Conservation (phyloP, 1,140 invertebrate species). For the Diorhabda carinulata region DNA sequence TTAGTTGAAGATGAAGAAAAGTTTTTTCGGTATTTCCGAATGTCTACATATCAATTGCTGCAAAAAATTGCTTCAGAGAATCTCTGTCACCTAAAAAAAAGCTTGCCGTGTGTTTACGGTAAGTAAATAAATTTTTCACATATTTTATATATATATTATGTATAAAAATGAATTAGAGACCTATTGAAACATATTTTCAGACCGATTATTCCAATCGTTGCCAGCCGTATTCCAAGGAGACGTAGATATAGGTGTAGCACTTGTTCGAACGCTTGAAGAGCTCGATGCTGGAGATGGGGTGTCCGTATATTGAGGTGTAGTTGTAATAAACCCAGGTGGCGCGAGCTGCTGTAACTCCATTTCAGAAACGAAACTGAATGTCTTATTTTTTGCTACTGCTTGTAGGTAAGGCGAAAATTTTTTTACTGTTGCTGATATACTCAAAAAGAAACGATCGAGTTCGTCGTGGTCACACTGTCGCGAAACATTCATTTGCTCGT, state of each 20-base stretch:
- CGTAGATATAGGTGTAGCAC: conserved; percentile 18
- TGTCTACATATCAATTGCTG: neutral
- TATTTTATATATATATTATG: no score
- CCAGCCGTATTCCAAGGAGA: conserved; percentile 6
- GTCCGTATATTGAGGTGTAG: neutral
- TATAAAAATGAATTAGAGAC: neutral
- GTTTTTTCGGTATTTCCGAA: conserved; percentile 18
- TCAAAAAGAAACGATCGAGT: conserved; percentile 16
- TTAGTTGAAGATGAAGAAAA: conserved; percentile 19
- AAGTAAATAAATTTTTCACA: neutral
- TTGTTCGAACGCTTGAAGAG: conserved; percentile 1
- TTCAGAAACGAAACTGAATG: conserved; percentile 16
- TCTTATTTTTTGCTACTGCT: conserved; percentile 17
- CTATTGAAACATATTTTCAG: neutral
- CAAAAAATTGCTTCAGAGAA: neutral
- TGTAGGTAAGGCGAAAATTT: conserved; percentile 21
- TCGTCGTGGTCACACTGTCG: neutral
- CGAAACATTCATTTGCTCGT: neutral
- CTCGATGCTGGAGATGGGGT: conserved; percentile 12
- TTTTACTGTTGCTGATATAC: conserved; percentile 18
- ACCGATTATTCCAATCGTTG: neutral
- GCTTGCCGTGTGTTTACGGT: neutral
- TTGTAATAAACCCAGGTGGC: conserved; percentile 9
- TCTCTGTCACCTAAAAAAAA: neutral
- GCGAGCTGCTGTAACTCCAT: conserved; percentile 20